These are phyloP conservation scores for Cheilosia grossa DNA, from an alignment of 2,888 invertebrate species.

Conservation along the genomic window DNA sequence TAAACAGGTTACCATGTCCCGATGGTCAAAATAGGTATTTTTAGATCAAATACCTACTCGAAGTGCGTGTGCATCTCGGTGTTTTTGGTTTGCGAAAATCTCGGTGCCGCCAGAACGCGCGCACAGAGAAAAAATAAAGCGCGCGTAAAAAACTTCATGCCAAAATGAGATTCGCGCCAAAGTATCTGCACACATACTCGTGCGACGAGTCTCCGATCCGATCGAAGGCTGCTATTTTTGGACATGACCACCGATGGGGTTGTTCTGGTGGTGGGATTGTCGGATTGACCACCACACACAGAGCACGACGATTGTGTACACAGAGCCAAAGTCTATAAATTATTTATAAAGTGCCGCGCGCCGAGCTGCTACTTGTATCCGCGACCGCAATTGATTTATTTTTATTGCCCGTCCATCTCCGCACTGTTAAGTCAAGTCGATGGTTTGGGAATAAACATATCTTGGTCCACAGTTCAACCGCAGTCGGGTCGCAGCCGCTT, in stretches of 20 bases:
- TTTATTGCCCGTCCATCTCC: conserved; percentile 67
- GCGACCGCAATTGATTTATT: conserved; percentile 74
- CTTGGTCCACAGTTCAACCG: conserved; percentile 55
- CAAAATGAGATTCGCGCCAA: conserved; percentile 71
- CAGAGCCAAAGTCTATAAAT: conserved; percentile 65
- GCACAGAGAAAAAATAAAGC: conserved; percentile 30
- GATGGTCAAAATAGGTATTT: conserved; percentile 68
- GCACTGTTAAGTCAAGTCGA: conserved; percentile 44
- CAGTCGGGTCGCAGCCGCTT: not conserved
- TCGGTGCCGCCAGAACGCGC: not conserved
- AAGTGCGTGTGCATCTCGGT: conserved; percentile 44
- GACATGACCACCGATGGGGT: conserved; percentile 73
- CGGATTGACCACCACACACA: conserved; percentile 70
- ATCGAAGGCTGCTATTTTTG: conserved; percentile 71
- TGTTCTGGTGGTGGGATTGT: conserved; percentile 69
- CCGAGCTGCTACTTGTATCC: conserved; percentile 59
- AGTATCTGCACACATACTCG: conserved; percentile 39
- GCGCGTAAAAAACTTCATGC: conserved; percentile 57
- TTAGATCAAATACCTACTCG: conserved; percentile 52
- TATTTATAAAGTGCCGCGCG: conserved; percentile 70
- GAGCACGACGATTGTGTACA: conserved; percentile 10
- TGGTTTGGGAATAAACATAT: conserved; percentile 22
- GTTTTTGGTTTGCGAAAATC: conserved; percentile 38
- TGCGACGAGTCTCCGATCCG: conserved; percentile 34
- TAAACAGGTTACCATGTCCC: conserved; percentile 63